A percentile compares a stretch with the other conserved stretches of the same genome.
phyloP scores from a whole-genome alignment of 1,140 invertebrate genomes.

The Thaumetopoea pityocampa region DNA sequence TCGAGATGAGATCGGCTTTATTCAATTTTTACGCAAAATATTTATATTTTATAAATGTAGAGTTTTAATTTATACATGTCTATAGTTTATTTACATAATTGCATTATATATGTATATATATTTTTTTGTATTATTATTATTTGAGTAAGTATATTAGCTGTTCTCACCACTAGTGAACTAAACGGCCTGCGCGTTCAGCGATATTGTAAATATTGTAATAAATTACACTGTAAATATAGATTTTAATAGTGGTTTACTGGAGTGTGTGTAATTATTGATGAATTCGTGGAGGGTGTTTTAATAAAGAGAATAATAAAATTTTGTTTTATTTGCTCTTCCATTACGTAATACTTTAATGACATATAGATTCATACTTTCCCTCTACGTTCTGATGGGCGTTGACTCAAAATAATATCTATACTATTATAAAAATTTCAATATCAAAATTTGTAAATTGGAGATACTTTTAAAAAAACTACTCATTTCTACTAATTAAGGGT shows the following conservation, averaged over 20 bases:
- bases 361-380: too few relatives aligned
- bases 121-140: slow-evolving; percentile 13
- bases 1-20: slow-evolving; percentile 8
- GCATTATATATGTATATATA: slow-evolving; percentile 12
- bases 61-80: too few relatives aligned
- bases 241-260: slow-evolving; percentile 54
- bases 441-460: too few relatives aligned
- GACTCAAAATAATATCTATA: too few relatives aligned
- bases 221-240: slow-evolving; percentile 54
- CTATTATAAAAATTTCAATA: too few relatives aligned
- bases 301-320: slow-evolving; percentile 60
- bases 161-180: slow-evolving; percentile 4
- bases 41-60: too few relatives aligned
- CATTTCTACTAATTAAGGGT: too few relatives aligned
- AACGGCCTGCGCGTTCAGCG: not conserved
- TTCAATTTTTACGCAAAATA: too few relatives aligned
- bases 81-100: too few relatives aligned
- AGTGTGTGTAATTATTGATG: slow-evolving; percentile 60
- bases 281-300: slow-evolving; percentile 70
- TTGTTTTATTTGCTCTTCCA: slow-evolving; percentile 20
- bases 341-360: slow-evolving; percentile 3
- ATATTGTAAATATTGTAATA: slow-evolving; percentile 57
- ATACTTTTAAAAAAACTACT: too few relatives aligned
- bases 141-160: slow-evolving; percentile 12
- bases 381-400: too few relatives aligned